Conservation (phyloP, 2,888 invertebrate genomes). For the Hydriomena furcata region DNA sequence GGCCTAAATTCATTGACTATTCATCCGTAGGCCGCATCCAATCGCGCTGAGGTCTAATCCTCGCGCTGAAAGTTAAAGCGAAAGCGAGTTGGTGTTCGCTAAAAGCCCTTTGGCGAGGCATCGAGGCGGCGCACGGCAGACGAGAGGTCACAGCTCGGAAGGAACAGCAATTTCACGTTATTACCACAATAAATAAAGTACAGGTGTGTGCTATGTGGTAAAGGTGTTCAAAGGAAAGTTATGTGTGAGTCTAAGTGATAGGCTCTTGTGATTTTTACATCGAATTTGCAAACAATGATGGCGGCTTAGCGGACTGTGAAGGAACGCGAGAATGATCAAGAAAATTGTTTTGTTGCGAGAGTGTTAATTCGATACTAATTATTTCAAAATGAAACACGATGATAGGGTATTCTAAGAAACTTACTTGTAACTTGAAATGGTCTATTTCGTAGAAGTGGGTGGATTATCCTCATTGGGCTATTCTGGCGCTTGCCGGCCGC, state of each 20-base stretch:
- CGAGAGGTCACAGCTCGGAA: conserved; percentile 26
- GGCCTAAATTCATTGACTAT: conserved; percentile 70
- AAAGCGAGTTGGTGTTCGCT: conserved; percentile 66
- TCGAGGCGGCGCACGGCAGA: conserved; percentile 39
- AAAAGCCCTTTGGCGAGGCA: conserved; percentile 72
- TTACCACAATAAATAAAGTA: conserved; percentile 30
- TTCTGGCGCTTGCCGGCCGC: conserved; percentile 41
- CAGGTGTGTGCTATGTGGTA: conserved; percentile 31
- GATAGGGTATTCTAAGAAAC: too few relatives aligned
- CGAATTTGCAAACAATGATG: conserved; percentile 1
- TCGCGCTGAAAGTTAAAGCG: conserved; percentile 69
- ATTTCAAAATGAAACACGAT: background rate
- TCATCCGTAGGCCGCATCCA: conserved; percentile 65
- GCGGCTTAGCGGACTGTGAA: too few relatives aligned
- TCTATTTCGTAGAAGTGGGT: conserved; percentile 20
- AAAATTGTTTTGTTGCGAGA: too few relatives aligned
- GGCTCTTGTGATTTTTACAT: conserved; percentile 15
- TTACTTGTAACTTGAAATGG: background rate
- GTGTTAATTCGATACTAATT: background rate
- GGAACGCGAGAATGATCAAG: too few relatives aligned
- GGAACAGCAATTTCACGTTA: conserved; percentile 26
- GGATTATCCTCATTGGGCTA: conserved; percentile 21
- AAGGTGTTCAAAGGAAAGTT: conserved; percentile 32
- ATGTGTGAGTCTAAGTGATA: conserved; percentile 21
- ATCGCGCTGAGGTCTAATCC: conserved; percentile 64